Evolutionary conservation across 2,113 vertebrate genomes (phyloP).

Genomic region (Malurus cyaneus): DNA sequence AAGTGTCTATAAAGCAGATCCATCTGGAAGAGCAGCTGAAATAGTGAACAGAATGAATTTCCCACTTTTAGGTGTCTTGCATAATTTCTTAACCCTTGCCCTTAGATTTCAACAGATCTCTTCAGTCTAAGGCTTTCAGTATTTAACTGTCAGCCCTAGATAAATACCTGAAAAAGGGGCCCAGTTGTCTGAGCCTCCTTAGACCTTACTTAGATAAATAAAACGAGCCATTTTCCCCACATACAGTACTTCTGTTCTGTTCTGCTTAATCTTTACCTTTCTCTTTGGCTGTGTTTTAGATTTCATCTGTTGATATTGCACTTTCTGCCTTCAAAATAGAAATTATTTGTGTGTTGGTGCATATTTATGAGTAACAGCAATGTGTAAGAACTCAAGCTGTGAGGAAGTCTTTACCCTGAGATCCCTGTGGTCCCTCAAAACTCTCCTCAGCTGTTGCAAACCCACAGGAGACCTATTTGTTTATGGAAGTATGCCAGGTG

Average conservation of each 20-base stretch:
- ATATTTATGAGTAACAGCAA: conserved; percentile 68
- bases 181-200: not conserved
- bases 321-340: conserved; percentile 37
- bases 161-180: not conserved
- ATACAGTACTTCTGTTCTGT: not conserved
- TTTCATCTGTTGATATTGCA: conserved; percentile 51
- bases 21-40: conserved; percentile 67
- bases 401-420: conserved; percentile 54
- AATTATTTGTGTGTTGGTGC: conserved; percentile 49
- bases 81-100: conserved; percentile 62
- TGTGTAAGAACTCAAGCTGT: conserved; percentile 64
- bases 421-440: conserved; percentile 60
- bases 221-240: not conserved
- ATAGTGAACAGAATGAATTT: conserved; percentile 52
- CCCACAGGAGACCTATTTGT: conserved; percentile 70
- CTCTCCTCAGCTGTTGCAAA: conserved; percentile 66
- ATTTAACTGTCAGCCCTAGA: not conserved
- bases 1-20: conserved; percentile 57
- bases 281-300: conserved; percentile 37
- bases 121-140: not conserved
- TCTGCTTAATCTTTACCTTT: conserved; percentile 27
- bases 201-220: not conserved
- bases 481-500: conserved; percentile 83
- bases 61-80: conserved; percentile 63
- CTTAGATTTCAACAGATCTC: conserved; percentile 44